These are phyloP conservation scores for Diabrotica balteata DNA, from an alignment of 2,888 invertebrate species.

Conservation along the genomic window DNA sequence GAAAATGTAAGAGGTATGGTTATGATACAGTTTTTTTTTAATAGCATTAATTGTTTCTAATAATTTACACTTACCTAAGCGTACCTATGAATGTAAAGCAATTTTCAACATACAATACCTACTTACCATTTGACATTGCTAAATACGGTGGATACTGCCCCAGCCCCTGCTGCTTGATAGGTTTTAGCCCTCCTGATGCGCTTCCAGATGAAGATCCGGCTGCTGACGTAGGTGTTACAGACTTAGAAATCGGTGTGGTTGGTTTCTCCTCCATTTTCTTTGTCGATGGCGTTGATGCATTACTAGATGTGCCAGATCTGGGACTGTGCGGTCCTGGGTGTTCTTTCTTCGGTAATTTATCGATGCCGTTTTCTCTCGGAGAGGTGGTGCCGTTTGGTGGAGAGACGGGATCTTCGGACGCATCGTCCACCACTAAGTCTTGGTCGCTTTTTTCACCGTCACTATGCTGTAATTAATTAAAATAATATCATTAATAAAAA, in stretches of 20 bases:
- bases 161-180: constrained; percentile 63
- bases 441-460: constrained; percentile 89
- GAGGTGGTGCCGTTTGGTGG: constrained; percentile 88
- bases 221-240: constrained; percentile 82
- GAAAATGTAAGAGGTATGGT: too few species aligned
- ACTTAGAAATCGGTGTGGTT: constrained; percentile 89
- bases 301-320: constrained; percentile 86
- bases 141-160: constrained; percentile 71
- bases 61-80: too few species aligned
- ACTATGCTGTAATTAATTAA: constrained; percentile 67
- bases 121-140: constrained; percentile 62
- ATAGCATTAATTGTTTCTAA: too few species aligned
- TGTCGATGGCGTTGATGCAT: constrained; percentile 88
- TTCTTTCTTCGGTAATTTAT: constrained; percentile 81
- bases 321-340: constrained; percentile 75
- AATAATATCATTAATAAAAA: too few species aligned
- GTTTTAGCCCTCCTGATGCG: constrained; percentile 64
- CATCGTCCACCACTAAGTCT: constrained; percentile 94
- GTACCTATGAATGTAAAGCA: too few species aligned
- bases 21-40: too few species aligned
- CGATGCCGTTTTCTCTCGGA: constrained; percentile 86
- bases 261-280: constrained; percentile 89
- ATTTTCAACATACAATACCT: too few species aligned
- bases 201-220: constrained; percentile 59
- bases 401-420: constrained; percentile 88